Evolutionary conservation across 2,113 vertebrate species (phyloP).

Genomic region (Neopipo cinnamomea): DNA sequence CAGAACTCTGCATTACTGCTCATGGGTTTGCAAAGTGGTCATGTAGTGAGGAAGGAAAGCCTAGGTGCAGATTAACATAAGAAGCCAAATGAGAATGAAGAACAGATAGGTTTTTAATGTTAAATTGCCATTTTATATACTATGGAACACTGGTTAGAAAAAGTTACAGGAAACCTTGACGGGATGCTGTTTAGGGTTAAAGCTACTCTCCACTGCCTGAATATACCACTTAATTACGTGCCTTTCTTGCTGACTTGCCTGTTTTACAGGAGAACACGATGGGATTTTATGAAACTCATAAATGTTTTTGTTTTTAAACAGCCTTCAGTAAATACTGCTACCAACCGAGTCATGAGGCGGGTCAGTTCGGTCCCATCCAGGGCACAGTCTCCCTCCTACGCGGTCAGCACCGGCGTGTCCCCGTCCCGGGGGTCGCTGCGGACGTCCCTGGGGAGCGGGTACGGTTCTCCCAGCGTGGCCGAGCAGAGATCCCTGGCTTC

Average conservation of each 20-base stretch:
- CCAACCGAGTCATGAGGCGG: conserved; percentile 86
- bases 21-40: neutral
- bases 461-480: conserved; percentile 82
- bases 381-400: conserved; percentile 91
- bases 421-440: conserved; percentile 90
- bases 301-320: conserved; percentile 56
- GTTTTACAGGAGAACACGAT: neutral
- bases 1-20: neutral
- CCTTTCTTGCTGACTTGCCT: neutral
- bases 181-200: neutral
- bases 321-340: conserved; percentile 70
- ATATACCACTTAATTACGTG: neutral
- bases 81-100: neutral
- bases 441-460: conserved; percentile 83
- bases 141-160: neutral
- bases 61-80: neutral
- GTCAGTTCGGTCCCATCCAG: conserved; percentile 95
- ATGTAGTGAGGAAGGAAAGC: neutral
- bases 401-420: conserved; percentile 79
- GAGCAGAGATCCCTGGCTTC: conserved; percentile 83
- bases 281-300: neutral
- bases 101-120: neutral
- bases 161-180: neutral
- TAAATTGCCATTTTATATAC: neutral
- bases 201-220: neutral